Evolutionary conservation across 92 coral and sea anemone genomes (phyloP), one percentile per base, ranked within the genome.

Genomic region (Phenganax subtilis): DNA sequence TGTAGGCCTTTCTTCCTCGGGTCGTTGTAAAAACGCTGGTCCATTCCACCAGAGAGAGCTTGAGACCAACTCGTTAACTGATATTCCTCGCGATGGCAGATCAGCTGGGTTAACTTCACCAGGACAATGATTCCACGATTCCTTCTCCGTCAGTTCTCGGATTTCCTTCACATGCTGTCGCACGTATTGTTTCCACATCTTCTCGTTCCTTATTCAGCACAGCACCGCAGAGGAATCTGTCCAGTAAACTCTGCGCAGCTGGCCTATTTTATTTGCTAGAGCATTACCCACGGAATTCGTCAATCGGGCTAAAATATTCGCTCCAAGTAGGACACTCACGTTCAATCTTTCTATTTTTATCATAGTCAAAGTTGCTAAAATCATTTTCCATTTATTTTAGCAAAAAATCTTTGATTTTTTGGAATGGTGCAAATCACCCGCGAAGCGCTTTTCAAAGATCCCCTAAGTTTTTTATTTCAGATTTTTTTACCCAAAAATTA

Each of bases 271-370:
- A 51, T 3, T 71, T 10, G 57, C 57, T 14, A 72, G 76, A 37
- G 76, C 58, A 20, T 72, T 72, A 17, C 10, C 10, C 57, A 72
- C 76, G 55, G 56, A 72, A 37, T 16, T 72, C 16, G 76, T 5
- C 76, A 72, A 72, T 72, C 76, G 55, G 16, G 76, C 76, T 37
- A 72, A 17, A 17, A 72, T 72, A 72, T 72, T 72, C 55, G 76
- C 76, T 8, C 76, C 76, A 25, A 72, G 76, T 54, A 72, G 51
- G 25, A 20, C 25, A 20, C 25, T 20, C 25, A 20, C 25, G 25
- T 20, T 20, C 25, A 20, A 20, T 20, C 25, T 20, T 20, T 20
- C 25, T 20, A 20, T 20, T 20, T 20, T 20, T 20, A 20, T 20
- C 25, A 20, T 20, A 20, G 25, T 20, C 25, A 20, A 20, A 20